phyloP scores from a whole-genome alignment of 2,888 invertebrate genomes.

The Sesia apiformis region DNA sequence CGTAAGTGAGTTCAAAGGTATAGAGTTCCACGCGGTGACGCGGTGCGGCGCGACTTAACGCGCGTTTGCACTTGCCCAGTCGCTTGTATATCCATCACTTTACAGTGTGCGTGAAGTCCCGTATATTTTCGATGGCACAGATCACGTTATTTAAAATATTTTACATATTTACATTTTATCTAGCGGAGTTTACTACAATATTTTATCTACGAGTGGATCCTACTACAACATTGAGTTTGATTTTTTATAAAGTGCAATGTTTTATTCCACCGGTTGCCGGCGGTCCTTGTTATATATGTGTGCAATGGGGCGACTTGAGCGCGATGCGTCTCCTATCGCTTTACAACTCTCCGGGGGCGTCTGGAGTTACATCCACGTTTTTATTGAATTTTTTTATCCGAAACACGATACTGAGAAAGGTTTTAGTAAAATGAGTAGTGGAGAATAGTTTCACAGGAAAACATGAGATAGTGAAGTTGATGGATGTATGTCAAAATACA shows the following conservation, averaged over 20 bases:
- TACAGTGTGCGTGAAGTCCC: constrained; percentile 68
- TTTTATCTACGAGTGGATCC: constrained; percentile 71
- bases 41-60: constrained; percentile 3
- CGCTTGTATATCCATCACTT: constrained; percentile 47
- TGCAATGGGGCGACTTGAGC: constrained; percentile 52
- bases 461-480: neutral
- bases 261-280: constrained; percentile 71
- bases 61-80: constrained; percentile 16
- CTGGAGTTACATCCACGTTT: constrained; percentile 26
- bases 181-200: constrained; percentile 72
- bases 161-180: constrained; percentile 75
- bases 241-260: constrained; percentile 71
- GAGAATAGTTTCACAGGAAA: neutral
- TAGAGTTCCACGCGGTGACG: constrained; percentile 37
- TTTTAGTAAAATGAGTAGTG: neutral
- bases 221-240: constrained; percentile 75
- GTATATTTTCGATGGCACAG: constrained; percentile 71
- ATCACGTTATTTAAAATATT: constrained; percentile 71
- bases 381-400: constrained; percentile 10
- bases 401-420: neutral
- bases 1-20: constrained; percentile 64
- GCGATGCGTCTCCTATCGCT: constrained; percentile 30
- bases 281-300: constrained; percentile 65
- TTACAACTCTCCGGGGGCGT: constrained; percentile 31
- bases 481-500: neutral